Conservation (phyloP, 1,140 invertebrate genomes). For the Cyrtorhinus lividipennis region DNA sequence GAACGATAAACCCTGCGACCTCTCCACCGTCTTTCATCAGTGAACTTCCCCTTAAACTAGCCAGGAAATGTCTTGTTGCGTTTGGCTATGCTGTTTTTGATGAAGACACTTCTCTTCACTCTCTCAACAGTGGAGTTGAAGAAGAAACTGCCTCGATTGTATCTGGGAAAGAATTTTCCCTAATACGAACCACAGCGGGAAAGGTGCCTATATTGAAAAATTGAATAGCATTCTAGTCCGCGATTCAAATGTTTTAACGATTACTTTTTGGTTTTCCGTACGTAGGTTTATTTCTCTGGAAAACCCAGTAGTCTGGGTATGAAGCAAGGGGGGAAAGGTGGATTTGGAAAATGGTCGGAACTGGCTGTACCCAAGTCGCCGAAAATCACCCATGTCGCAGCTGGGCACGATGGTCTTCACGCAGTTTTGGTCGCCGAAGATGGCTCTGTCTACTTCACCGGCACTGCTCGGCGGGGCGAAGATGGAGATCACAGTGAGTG, state of each 20-base stretch:
- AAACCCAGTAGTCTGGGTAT: conserved; percentile 59
- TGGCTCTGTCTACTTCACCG: conserved; percentile 73
- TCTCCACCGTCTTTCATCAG: conserved; percentile 39
- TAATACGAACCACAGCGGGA: conserved; percentile 59
- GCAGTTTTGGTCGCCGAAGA: conserved; percentile 77
- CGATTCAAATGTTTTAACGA: not conserved
- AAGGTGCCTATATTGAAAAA: too few relatives aligned
- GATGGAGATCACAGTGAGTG: conserved; percentile 66
- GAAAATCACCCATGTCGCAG: conserved; percentile 59
- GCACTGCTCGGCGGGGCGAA: conserved; percentile 80
- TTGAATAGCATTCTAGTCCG: not conserved
- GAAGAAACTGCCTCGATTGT: conserved; percentile 50
- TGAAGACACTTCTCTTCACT: conserved; percentile 39
- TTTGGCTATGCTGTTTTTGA: conserved; percentile 58
- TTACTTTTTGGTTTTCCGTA: conserved; percentile 8
- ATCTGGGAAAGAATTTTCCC: conserved; percentile 71
- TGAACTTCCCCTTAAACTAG: conserved; percentile 64
- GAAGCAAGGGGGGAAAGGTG: conserved; percentile 40
- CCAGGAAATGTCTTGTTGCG: conserved; percentile 59
- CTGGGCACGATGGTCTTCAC: conserved; percentile 88
- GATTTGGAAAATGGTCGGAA: conserved; percentile 54
- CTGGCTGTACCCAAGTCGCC: conserved; percentile 57
- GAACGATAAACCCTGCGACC: conserved; percentile 55
- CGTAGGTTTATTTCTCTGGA: conserved; percentile 57
- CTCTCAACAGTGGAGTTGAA: conserved; percentile 42